These are phyloP conservation scores for Cavia aperea DNA, from an alignment of 2,113 vertebrate species.

Conservation along the genomic window DNA sequence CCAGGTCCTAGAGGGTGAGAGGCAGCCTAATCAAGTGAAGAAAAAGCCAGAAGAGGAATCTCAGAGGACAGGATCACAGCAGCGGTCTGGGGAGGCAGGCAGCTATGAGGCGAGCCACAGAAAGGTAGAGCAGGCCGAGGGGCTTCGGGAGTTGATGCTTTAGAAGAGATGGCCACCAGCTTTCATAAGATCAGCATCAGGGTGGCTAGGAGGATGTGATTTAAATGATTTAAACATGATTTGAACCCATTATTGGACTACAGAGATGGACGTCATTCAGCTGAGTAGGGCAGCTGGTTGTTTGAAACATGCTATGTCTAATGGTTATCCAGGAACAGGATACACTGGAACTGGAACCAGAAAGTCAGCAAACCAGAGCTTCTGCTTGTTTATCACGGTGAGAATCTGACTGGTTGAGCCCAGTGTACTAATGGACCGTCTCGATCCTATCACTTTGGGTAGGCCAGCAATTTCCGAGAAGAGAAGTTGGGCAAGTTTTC, in stretches of 20 bases:
- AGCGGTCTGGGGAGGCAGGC: too few relatives aligned
- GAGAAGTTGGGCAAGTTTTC: not conserved
- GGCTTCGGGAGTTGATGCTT: not conserved
- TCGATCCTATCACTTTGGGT: not conserved
- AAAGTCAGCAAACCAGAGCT: not conserved
- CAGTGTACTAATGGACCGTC: not conserved
- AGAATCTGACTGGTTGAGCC: not conserved
- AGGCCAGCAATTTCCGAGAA: constrained; percentile 5
- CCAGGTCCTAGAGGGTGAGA: not conserved
- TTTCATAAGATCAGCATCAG: constrained; percentile 3
- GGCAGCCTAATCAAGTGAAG: not conserved
- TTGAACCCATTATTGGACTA: not conserved
- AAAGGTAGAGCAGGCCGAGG: not conserved
- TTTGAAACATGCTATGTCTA: not conserved
- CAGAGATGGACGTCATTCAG: not conserved
- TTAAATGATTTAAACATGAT: not conserved
- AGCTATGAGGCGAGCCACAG: not conserved
- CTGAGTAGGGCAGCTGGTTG: not conserved
- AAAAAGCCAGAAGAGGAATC: not conserved
- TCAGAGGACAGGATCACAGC: not conserved
- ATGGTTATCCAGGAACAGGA: not conserved
- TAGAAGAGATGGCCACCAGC: not conserved
- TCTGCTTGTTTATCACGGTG: not conserved
- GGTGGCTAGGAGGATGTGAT: not conserved
- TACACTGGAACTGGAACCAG: not conserved